phyloP scores from a whole-genome alignment of 2,113 vertebrate genomes.

The Semnornis frantzii region DNA sequence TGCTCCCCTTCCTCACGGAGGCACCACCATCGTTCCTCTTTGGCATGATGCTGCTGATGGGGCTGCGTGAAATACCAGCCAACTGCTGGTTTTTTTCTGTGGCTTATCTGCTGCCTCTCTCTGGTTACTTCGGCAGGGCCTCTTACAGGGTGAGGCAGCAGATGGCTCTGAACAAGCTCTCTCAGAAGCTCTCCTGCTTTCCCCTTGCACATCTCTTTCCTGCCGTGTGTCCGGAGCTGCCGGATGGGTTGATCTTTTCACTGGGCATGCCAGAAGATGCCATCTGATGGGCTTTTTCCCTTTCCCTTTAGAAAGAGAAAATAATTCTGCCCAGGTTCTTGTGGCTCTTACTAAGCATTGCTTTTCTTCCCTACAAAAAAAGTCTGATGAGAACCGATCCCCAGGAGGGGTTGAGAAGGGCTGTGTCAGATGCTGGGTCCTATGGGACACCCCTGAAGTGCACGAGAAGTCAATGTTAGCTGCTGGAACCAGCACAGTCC shows the following conservation, averaged over 20 bases:
- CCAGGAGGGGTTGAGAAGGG: background rate
- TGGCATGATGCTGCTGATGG: background rate
- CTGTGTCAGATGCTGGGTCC: background rate
- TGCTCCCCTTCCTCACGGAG: background rate
- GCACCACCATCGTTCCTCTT: background rate
- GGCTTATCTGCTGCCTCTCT: background rate
- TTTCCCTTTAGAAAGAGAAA: background rate
- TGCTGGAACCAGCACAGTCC: background rate
- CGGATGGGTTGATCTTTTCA: slow-evolving; percentile 3
- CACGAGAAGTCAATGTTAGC: fast-evolving
- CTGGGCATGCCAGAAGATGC: background rate
- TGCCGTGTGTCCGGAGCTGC: background rate
- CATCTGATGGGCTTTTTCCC: background rate
- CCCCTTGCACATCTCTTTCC: slow-evolving; percentile 23
- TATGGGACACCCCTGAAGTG: background rate
- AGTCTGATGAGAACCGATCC: fast-evolving
- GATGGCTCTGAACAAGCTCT: slow-evolving; percentile 59
- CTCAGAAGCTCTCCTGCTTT: slow-evolving; percentile 40
- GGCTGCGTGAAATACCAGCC: background rate
- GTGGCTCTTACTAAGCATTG: background rate
- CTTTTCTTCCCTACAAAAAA: background rate
- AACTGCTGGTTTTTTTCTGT: background rate
- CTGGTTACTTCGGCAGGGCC: slow-evolving; percentile 15
- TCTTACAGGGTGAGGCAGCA: slow-evolving; percentile 5
- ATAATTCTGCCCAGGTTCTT: background rate